Evolutionary conservation across 1,140 invertebrate species (phyloP).

Genomic region (Orchesella cincta): DNA sequence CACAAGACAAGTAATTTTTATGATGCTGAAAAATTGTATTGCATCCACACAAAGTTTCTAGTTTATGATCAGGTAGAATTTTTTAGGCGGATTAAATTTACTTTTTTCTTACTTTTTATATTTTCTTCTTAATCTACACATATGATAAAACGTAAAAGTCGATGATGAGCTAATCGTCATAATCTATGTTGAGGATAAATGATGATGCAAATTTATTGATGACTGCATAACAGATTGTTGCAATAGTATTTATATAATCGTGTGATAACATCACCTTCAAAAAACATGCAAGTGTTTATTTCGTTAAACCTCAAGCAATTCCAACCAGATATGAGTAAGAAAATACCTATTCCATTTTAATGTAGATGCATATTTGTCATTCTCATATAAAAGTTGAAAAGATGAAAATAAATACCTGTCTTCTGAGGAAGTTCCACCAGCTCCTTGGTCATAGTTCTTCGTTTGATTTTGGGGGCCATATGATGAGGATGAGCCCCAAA

Average conservation of each 20-base stretch:
- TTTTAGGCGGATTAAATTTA: too few relatives aligned
- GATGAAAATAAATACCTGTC: too few relatives aligned
- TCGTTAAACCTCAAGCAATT: neutral
- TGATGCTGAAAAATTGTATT: neutral
- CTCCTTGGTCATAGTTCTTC: neutral
- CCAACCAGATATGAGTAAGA: neutral
- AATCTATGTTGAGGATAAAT: too few relatives aligned
- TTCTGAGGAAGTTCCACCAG: neutral
- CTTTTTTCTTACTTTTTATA: too few relatives aligned
- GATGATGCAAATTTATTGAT: too few relatives aligned
- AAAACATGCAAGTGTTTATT: neutral
- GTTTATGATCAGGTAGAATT: neutral
- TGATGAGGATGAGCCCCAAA: constrained; percentile 44
- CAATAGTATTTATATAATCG: neutral
- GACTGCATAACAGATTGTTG: too few relatives aligned
- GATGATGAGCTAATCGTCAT: too few relatives aligned
- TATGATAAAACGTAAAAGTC: neutral
- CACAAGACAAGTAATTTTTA: neutral
- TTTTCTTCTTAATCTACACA: neutral
- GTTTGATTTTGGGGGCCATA: constrained; percentile 15
- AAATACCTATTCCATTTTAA: neutral
- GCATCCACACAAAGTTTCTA: neutral
- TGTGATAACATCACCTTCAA: neutral
- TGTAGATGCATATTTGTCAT: too few relatives aligned
- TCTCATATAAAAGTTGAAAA: too few relatives aligned